Base-by-base conservation (phyloP, 2,113 vertebrate species). In the Nicator chloris region DNA sequence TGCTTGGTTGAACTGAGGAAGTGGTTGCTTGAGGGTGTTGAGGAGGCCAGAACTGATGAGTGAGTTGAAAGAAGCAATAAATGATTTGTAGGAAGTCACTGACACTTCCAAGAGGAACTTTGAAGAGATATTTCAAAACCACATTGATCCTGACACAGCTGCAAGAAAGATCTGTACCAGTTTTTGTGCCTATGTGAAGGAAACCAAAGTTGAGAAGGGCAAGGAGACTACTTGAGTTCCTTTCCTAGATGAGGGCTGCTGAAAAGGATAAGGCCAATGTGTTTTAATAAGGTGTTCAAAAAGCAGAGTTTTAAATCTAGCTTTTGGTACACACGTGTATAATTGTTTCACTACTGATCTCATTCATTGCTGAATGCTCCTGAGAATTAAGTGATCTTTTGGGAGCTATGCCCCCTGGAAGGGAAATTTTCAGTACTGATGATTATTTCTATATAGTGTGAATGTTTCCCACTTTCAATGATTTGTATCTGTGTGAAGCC, bases 321-420 rank as follows among this genome's bases (percentile, higher is more conserved):
- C 24, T 76, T n/a, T 28, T 7, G 7, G 22, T 39, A 17, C 10
- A 1, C 21, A 16, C 1, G 2, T 2, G 1, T 11, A 0, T 22
- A 9, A 14, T 79, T 54, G 26, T 76, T 85, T 68, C 20, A 23
- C 20, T 26, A 2, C 28, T n/a, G 37, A 15, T 56, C 19, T 76
- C 12, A 8, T 20, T 59, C 7, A 7, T 35, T 65, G 37, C 9
- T 57, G 20, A 59, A 21, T 54, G 9, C 18, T 93, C 5, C 21
- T 71, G 39, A 65, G 15, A 15, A 40, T 12, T 13, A 31, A 47
- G 5, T 7, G 19, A 11, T 35, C 8, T 69, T 82, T 30, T 17
- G 69, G 68, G 35, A 81, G 28, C 35, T 90, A 24, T 65, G 45
- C 23, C 30, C 9, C 0, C 15, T 31, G 23, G 10, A 60, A 26